These are phyloP conservation scores for Phyto melanocephala DNA, from an alignment of 2,888 invertebrate genomes.

Conservation along the genomic window DNA sequence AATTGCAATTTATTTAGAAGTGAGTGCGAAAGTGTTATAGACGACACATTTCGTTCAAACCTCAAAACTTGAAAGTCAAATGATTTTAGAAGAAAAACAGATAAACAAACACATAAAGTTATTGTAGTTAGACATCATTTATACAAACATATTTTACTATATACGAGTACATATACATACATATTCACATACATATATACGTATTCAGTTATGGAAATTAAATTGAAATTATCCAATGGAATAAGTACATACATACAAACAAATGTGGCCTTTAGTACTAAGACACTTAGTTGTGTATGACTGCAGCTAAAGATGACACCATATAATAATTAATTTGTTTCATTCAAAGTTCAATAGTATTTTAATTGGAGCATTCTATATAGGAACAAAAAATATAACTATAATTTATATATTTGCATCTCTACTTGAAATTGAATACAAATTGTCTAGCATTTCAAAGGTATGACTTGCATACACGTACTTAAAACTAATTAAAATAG, in stretches of 20 bases:
- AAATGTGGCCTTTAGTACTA: slow-evolving; percentile 2
- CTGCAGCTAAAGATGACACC: slow-evolving; percentile 58
- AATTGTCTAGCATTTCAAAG: slow-evolving; percentile 11
- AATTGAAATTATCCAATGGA: too few species aligned
- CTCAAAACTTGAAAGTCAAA: neutral
- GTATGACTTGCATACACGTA: neutral
- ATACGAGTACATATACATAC: too few species aligned
- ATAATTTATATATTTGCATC: slow-evolving; percentile 13
- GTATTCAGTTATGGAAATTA: slow-evolving; percentile 53
- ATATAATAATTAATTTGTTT: slow-evolving; percentile 45
- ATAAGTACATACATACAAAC: too few species aligned
- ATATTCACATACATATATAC: neutral
- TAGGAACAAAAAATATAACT: neutral
- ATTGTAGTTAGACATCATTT: neutral
- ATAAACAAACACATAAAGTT: neutral
- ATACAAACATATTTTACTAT: too few species aligned
- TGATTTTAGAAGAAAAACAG: neutral
- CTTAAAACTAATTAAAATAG: neutral
- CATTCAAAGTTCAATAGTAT: slow-evolving; percentile 64
- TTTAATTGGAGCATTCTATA: slow-evolving; percentile 59
- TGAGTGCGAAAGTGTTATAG: slow-evolving; percentile 11
- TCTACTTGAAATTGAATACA: slow-evolving; percentile 27
- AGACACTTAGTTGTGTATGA: neutral
- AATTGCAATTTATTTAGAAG: slow-evolving; percentile 45
- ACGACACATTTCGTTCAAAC: slow-evolving; percentile 8